Evolutionary conservation across 2,888 invertebrate species (phyloP).

Genomic region (Neoascia interrupta): DNA sequence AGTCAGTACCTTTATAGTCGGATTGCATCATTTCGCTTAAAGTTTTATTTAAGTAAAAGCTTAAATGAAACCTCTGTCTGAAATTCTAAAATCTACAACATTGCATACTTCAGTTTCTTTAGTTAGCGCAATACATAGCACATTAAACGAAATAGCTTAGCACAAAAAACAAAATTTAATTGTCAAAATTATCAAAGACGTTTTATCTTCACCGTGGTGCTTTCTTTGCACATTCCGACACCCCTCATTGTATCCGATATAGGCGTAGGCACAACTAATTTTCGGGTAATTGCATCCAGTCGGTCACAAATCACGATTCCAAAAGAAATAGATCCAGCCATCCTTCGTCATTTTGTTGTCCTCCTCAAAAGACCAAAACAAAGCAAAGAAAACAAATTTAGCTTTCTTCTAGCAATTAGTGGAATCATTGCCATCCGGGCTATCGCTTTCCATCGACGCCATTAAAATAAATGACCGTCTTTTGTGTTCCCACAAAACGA

Average conservation of each 20-base stretch:
- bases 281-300: slow-evolving; percentile 25
- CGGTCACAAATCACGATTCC: slow-evolving; percentile 27
- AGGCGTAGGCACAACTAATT: not conserved
- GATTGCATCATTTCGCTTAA: too few species aligned
- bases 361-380: not conserved
- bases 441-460: slow-evolving; percentile 60
- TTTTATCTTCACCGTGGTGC: too few species aligned
- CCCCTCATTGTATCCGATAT: not conserved
- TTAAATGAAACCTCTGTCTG: too few species aligned
- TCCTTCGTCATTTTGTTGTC: too few species aligned
- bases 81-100: too few species aligned
- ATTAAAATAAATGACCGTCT: slow-evolving; percentile 65
- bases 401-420: slow-evolving; percentile 55
- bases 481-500: slow-evolving; percentile 56
- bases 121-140: too few species aligned
- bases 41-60: too few species aligned
- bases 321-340: not conserved
- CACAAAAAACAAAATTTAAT: too few species aligned
- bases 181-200: not conserved
- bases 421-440: slow-evolving; percentile 59
- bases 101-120: too few species aligned
- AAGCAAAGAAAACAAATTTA: slow-evolving; percentile 17
- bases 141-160: not conserved
- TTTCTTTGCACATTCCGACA: not conserved
- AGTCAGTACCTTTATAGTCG: too few species aligned